Base-by-base conservation (phyloP, 2,797 vertebrate genomes). In the Salarias fasciatus region DNA sequence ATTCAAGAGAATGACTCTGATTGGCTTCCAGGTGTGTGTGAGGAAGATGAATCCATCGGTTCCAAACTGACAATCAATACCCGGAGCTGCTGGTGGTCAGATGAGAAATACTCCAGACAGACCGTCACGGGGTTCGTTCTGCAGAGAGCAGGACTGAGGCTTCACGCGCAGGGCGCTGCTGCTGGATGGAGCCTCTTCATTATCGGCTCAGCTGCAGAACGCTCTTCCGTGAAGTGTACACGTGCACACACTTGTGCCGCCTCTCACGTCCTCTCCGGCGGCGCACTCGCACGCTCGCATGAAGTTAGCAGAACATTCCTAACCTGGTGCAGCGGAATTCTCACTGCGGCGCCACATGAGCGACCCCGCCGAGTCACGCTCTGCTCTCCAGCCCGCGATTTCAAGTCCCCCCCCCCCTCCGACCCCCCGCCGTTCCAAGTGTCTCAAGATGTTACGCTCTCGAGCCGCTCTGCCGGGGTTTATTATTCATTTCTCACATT, bases 401-500 rank as follows among this genome's bases (percentile, higher is more conserved):
- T 55, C 55, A 12, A 12, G 30, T 65, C 45, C 37, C 15, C 38
- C 47, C 8, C n/a, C n/a, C n/a, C n/a, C n/a, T n/a, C n/a, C n/a
- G n/a, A n/a, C n/a, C n/a, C n/a, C 41, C 51, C 62, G 13, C 47
- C 43, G 58, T 57, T 71, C 54, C 53, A 40, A 68, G 56, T 38
- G 45, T 62, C 59, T 54, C 18, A 8, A 18, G 53, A 38, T 43
- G 57, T 43, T 50, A 53, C 71, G 65, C 57, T 56, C 53, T 53
- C 44, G 69, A 82, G 80, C 40, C 36, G 18, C 63, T 63, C 33
- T 13, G 47, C 8, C 8, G 30, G 30, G 30, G 18, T 66, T 65
- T 3, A 76, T 70, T 70, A 74, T 72, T 74, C 41, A 77, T 66
- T 15, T 53, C 8, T 59, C 70, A 33, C 68, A 65, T 79, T 70